These are phyloP conservation scores for Eupsilia transversa DNA, from an alignment of 2,888 invertebrate genomes.

Conservation along the genomic window DNA sequence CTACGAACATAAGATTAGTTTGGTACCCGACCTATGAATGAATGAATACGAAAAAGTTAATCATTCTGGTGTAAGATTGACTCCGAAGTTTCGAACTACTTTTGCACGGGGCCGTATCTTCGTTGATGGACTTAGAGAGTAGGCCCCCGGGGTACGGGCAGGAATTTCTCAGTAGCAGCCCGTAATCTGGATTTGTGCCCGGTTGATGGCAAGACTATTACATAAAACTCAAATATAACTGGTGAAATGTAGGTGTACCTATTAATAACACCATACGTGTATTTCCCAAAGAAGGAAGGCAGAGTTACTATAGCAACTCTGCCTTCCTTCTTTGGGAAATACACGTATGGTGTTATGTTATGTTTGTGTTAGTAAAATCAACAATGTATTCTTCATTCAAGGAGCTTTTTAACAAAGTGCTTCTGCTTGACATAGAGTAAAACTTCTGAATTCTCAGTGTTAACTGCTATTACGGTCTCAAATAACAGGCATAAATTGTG, in stretches of 20 bases:
- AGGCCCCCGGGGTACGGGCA: neutral
- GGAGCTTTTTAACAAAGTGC: neutral
- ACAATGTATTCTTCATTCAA: neutral
- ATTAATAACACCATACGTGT: no score
- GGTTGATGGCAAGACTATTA: neutral
- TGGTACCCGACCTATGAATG: no score
- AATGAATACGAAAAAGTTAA: no score
- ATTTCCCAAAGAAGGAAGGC: neutral
- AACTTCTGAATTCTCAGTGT: constrained; percentile 40
- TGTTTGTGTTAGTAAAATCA: neutral
- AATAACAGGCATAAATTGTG: constrained; percentile 57
- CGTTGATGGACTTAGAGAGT: neutral
- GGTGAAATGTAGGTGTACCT: neutral
- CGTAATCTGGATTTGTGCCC: neutral
- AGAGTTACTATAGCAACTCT: no score
- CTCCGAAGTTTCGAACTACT: no score
- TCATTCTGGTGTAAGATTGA: no score
- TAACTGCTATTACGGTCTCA: constrained; percentile 19
- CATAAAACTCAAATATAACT: neutral
- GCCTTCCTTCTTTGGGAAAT: neutral
- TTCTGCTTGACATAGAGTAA: constrained; percentile 9
- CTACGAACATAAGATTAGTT: no score
- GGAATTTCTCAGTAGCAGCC: neutral
- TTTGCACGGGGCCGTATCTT: no score
- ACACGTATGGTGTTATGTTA: no score